A percentile compares a stretch with the other conserved stretches of the same genome.
Conservation (phyloP, 2,888 invertebrate genomes). For the Elmis aenea region DNA sequence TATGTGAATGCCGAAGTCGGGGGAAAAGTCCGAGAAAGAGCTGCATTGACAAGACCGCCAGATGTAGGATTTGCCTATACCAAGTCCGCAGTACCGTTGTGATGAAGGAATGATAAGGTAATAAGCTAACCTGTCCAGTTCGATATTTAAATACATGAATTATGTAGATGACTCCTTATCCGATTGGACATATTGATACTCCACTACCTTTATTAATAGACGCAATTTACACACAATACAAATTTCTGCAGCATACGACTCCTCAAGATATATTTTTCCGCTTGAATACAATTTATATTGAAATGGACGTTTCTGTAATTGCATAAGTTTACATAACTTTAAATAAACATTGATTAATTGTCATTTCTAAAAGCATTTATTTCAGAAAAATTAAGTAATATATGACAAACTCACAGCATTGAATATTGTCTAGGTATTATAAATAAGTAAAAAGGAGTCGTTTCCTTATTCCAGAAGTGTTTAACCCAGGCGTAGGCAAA, state of each 20-base stretch:
- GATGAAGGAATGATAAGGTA: conserved; percentile 47
- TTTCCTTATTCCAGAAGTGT: no score
- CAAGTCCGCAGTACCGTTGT: conserved; percentile 17
- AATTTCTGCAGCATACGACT: conserved; percentile 27
- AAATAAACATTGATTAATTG: conserved; percentile 15
- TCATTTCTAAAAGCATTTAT: no score
- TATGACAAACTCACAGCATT: no score
- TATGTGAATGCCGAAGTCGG: conserved; percentile 28
- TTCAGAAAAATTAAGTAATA: no score
- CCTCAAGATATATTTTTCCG: conserved; percentile 29
- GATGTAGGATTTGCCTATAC: conserved; percentile 22
- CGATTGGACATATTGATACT: conserved; percentile 50
- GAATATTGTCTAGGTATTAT: no score
- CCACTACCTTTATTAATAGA: conserved; percentile 46
- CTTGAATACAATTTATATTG: conserved; percentile 47
- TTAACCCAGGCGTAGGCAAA: no score
- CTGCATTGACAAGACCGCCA: conserved; percentile 24
- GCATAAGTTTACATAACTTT: conserved; percentile 19
- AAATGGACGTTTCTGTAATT: conserved; percentile 43
- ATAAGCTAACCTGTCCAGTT: conserved; percentile 43
- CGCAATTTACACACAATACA: conserved; percentile 46
- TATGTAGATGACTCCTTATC: conserved; percentile 47
- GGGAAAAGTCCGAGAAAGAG: conserved; percentile 20
- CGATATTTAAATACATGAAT: conserved; percentile 49
- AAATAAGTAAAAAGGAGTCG: no score